Evolutionary conservation across 2,113 vertebrate species (phyloP).

Genomic region (Takifugu flavidus): DNA sequence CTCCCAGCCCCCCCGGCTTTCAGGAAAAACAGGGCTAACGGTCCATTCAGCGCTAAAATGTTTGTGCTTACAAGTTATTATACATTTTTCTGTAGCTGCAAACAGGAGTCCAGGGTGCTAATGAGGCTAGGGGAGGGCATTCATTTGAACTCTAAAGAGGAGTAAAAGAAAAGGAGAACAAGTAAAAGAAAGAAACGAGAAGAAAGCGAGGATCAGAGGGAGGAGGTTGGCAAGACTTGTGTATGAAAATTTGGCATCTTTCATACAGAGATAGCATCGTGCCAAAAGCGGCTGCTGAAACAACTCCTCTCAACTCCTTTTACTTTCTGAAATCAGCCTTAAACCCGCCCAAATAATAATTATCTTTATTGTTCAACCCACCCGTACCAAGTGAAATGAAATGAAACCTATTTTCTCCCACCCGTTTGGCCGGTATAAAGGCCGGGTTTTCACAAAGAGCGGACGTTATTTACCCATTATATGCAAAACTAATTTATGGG

Average conservation of each 20-base stretch:
- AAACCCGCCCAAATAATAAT: conserved; percentile 50
- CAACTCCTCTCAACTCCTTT: conserved; percentile 61
- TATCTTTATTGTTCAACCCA: conserved; percentile 37
- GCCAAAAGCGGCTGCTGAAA: conserved; percentile 74
- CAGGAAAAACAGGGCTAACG: conserved; percentile 47
- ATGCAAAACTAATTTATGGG: background rate
- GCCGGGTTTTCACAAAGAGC: conserved; percentile 1
- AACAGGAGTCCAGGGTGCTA: conserved; percentile 67
- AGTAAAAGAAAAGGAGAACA: conserved; percentile 64
- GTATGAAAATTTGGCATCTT: conserved; percentile 76
- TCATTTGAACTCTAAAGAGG: conserved; percentile 70
- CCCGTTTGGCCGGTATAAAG: background rate
- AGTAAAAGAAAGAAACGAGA: conserved; percentile 57
- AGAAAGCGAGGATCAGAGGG: conserved; percentile 75
- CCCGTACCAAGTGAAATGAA: conserved; percentile 44
- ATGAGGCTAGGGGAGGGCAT: conserved; percentile 70
- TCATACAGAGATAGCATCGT: conserved; percentile 61
- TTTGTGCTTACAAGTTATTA: conserved; percentile 67
- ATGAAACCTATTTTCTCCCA: conserved; percentile 6
- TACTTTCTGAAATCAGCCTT: conserved; percentile 54
- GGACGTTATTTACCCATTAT: background rate
- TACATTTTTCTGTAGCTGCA: conserved; percentile 64
- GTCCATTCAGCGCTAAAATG: conserved; percentile 59
- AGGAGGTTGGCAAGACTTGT: conserved; percentile 73
- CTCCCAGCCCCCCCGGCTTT: conserved; percentile 31